Conservation (phyloP, 2,113 vertebrate species). For the Hippocampus guttulatus region DNA sequence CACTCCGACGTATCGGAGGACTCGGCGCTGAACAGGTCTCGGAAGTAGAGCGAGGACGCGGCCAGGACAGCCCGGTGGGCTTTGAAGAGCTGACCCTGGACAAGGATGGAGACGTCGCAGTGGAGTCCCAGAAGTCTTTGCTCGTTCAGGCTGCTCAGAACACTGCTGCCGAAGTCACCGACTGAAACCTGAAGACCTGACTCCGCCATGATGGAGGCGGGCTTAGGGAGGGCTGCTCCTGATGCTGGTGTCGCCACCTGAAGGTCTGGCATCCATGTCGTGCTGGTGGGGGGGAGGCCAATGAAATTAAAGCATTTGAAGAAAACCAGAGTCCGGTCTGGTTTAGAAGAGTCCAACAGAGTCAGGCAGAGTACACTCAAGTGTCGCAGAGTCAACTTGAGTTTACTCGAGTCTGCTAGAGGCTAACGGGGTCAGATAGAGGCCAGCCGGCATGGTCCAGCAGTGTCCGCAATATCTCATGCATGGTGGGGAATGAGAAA, state of each 20-base stretch:
- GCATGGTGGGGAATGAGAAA: no score
- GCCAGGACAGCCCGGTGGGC: constrained; percentile 94
- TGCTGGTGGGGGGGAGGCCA: neutral
- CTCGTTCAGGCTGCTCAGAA: constrained; percentile 93
- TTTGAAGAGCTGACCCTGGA: constrained; percentile 96
- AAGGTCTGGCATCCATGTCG: constrained; percentile 38
- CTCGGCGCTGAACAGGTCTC: constrained; percentile 89
- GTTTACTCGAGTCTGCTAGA: neutral
- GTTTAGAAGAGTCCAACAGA: neutral
- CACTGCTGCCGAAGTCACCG: constrained; percentile 95
- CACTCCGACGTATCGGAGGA: constrained; percentile 82
- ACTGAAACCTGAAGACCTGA: constrained; percentile 87
- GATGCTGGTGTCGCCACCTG: constrained; percentile 18
- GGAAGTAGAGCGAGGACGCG: constrained; percentile 95
- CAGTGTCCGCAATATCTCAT: no score
- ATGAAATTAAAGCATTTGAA: neutral
- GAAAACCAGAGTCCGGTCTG: neutral
- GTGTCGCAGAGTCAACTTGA: neutral
- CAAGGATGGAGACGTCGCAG: constrained; percentile 97
- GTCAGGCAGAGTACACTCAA: neutral
- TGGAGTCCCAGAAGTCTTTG: constrained; percentile 93
- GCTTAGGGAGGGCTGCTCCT: accelerated
- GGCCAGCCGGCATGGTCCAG: no score
- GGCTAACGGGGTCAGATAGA: neutral
- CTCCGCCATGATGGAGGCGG: neutral